Percentiles rank a stretch among this genome's conserved stretches.
Evolutionary conservation across 2,888 invertebrate species (phyloP).

Genomic region (Apodemia duryi): DNA sequence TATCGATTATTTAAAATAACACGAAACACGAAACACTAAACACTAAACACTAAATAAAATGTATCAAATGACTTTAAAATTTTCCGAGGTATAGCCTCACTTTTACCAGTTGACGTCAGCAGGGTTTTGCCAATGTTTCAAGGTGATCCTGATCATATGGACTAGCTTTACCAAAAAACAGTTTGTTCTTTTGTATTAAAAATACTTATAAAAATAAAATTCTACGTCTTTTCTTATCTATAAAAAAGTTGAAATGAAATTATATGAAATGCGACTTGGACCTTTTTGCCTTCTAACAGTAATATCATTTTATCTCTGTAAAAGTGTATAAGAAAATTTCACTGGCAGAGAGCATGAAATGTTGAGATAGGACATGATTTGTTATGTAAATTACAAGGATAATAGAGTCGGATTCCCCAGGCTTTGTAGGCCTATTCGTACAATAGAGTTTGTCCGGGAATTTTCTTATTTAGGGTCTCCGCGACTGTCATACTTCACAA

Average conservation of each 20-base stretch:
- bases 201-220: no score
- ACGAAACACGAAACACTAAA: no score
- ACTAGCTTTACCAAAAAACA: no score
- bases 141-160: no score
- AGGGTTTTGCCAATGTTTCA: no score
- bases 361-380: conserved; percentile 26
- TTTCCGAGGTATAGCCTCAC: no score
- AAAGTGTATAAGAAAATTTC: conserved; percentile 26
- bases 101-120: no score
- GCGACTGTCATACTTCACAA: neutral
- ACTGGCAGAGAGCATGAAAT: conserved; percentile 23
- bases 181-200: no score
- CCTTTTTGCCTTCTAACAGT: neutral
- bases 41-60: no score
- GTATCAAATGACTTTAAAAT: no score
- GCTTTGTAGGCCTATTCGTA: conserved; percentile 17
- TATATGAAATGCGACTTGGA: conserved; percentile 1
- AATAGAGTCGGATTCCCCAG: conserved; percentile 23
- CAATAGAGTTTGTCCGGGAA: conserved; percentile 6
- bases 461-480: conserved; percentile 9
- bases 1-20: no score
- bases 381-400: conserved; percentile 30
- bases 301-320: conserved; percentile 26
- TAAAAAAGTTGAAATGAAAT: conserved; percentile 9
- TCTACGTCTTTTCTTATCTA: neutral